phyloP scores from a whole-genome alignment of 2,797 vertebrate species.

The Microctenopoma lineatum region DNA sequence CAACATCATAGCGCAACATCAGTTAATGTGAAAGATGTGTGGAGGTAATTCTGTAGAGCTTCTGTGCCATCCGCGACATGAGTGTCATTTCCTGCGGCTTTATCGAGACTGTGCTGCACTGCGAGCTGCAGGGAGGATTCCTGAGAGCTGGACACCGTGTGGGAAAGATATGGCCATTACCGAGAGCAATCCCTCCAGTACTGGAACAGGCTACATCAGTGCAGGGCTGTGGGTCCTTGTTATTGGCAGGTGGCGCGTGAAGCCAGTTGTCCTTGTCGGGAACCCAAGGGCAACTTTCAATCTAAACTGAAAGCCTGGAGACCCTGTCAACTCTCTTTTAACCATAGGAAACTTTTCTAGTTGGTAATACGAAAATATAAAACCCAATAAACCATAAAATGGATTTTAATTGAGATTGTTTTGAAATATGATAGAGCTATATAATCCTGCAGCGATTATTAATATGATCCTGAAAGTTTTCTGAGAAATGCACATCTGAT shows the following conservation, averaged over 20 bases:
- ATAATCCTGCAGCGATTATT: too few relatives aligned
- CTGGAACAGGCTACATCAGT: constrained; percentile 64
- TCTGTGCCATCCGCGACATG: constrained; percentile 13
- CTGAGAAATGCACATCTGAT: too few relatives aligned
- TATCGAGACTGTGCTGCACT: constrained; percentile 34
- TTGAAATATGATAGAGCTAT: background rate
- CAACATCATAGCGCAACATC: background rate
- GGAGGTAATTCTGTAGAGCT: constrained; percentile 14
- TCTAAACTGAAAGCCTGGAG: constrained; percentile 62
- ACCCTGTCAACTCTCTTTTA: constrained; percentile 55
- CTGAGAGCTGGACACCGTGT: constrained; percentile 74
- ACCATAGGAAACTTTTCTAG: constrained; percentile 18
- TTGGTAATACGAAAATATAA: background rate
- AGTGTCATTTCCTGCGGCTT: constrained; percentile 50
- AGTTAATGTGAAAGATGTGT: background rate
- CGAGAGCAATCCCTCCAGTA: constrained; percentile 63
- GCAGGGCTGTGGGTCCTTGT: constrained; percentile 65
- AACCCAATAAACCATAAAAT: background rate
- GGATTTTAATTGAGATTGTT: background rate
- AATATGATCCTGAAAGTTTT: too few relatives aligned
- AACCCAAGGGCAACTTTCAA: constrained; percentile 68
- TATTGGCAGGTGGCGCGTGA: constrained; percentile 80
- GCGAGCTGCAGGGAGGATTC: constrained; percentile 60
- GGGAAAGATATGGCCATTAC: constrained; percentile 70
- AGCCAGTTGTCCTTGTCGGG: constrained; percentile 73